Evolutionary conservation across 2,888 invertebrate species (phyloP), one percentile per base, ranked within the genome.

Genomic region (Polyommatus iphigenia): DNA sequence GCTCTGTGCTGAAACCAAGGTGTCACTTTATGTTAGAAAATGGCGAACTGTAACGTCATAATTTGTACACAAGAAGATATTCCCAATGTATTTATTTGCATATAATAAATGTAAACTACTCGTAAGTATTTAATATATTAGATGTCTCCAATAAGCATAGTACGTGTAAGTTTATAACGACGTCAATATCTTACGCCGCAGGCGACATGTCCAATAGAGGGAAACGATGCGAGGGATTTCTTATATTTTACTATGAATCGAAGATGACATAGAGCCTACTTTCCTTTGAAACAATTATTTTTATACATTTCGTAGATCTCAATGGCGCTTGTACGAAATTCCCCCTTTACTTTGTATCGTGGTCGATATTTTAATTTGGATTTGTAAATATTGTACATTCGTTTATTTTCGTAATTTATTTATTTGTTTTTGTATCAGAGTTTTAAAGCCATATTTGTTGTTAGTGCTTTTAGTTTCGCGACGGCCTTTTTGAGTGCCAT

Each of bases 211-310:
- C 93, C 93, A 91, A 91, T 91, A 90, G 92, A 90, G 92, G 92
- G 93, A 91, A 90, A 89, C 88, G 90, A 88, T 90, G 89, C 85
- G 89, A 89, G 86, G 90, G 88, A 85, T 92, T 93, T 92, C 93
- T 93, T 90, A 92, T 93, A 93, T 93, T 93, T 92, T 92, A 93
- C 90, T 92, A 93, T 89, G 91, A 91, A 92, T 91, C 90, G 90
- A 90, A 91, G 90, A 91, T 90, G 87, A 91, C 90, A 90, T 89
- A 90, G 88, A 90, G 89, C 90, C 89, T 90, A 88, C 87, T 87
- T 88, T 80, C 76, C 85, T 90, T 87, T 82, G 79, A 50, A 83
- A 85, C 62, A 62, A 84, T 90, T 88, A 87, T 88, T 90, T 90
- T 89, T 87, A 85, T 89, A 89, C 83, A 77, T 87, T 89, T 77